These are phyloP conservation scores for Bombyx mori DNA, from an alignment of 1,140 invertebrate species.

Conservation along the genomic window DNA sequence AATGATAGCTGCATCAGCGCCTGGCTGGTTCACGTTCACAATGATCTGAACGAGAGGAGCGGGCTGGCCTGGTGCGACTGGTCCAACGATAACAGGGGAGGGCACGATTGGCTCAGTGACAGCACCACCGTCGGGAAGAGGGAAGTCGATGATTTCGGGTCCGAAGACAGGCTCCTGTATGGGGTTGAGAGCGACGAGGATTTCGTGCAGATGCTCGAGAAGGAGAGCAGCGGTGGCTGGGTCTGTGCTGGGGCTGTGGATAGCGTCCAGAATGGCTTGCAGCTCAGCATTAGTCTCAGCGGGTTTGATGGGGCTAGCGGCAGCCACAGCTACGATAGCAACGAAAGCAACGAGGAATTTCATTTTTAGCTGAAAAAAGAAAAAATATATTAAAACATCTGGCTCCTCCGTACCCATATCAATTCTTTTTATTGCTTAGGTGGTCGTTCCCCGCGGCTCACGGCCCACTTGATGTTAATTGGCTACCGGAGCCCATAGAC, in stretches of 20 bases:
- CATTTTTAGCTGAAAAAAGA: constrained; percentile 28
- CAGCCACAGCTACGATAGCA: constrained; percentile 33
- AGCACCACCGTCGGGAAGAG: constrained; percentile 16
- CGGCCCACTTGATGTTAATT: too few relatives aligned
- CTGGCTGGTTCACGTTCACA: constrained; percentile 11
- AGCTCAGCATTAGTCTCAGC: constrained; percentile 22
- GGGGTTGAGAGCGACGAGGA: constrained; percentile 18
- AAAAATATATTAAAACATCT: background rate
- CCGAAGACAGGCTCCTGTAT: constrained; percentile 18
- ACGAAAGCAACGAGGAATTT: constrained; percentile 42
- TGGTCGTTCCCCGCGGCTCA: too few relatives aligned
- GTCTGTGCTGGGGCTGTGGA: constrained; percentile 47
- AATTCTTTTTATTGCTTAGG: too few relatives aligned
- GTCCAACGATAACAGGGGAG: constrained; percentile 15
- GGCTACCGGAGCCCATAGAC: too few relatives aligned
- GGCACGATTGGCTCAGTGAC: constrained; percentile 16
- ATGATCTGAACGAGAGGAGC: constrained; percentile 20
- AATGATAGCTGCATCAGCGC: background rate
- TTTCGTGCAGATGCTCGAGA: constrained; percentile 23
- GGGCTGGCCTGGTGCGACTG: constrained; percentile 1
- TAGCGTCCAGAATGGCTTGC: constrained; percentile 37
- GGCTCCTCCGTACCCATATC: too few relatives aligned
- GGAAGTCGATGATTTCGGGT: constrained; percentile 15
- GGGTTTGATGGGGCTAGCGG: constrained; percentile 16
- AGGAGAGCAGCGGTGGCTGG: constrained; percentile 40